phyloP scores from a whole-genome alignment of 2,888 invertebrate genomes.

The Tipula lateralis region DNA sequence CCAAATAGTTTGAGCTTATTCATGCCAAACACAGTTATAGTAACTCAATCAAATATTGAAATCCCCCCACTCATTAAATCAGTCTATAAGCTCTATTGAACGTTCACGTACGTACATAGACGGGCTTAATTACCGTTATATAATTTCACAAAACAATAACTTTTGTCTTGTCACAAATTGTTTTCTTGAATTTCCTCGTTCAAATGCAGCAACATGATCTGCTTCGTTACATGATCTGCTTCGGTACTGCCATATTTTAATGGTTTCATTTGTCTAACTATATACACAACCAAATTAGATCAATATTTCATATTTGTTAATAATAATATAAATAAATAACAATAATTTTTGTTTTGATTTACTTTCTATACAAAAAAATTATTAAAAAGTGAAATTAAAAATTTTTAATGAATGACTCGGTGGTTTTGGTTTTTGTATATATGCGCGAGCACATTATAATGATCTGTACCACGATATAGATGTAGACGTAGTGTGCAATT shows the following conservation, averaged over 20 bases:
- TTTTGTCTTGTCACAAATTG: neutral
- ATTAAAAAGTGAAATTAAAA: constrained; percentile 11
- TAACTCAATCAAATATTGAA: neutral
- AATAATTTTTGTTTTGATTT: neutral
- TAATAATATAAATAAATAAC: neutral
- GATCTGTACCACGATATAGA: neutral
- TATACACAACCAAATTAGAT: neutral
- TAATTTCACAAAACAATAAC: neutral
- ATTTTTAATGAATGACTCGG: neutral
- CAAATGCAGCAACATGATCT: neutral
- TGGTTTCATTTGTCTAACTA: neutral
- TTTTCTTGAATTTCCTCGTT: neutral
- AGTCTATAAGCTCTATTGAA: neutral
- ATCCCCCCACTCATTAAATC: neutral
- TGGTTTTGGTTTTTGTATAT: neutral
- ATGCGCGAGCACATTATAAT: too few relatives aligned
- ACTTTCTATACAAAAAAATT: constrained; percentile 3
- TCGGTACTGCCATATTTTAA: neutral
- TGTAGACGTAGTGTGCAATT: neutral
- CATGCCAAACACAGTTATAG: neutral
- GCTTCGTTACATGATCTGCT: too few relatives aligned
- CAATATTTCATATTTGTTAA: neutral
- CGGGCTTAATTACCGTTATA: neutral
- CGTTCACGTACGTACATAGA: too few relatives aligned
- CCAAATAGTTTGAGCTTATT: neutral